phyloP scores from a whole-genome alignment of 1,140 invertebrate species.

The Listronotus bonariensis region DNA sequence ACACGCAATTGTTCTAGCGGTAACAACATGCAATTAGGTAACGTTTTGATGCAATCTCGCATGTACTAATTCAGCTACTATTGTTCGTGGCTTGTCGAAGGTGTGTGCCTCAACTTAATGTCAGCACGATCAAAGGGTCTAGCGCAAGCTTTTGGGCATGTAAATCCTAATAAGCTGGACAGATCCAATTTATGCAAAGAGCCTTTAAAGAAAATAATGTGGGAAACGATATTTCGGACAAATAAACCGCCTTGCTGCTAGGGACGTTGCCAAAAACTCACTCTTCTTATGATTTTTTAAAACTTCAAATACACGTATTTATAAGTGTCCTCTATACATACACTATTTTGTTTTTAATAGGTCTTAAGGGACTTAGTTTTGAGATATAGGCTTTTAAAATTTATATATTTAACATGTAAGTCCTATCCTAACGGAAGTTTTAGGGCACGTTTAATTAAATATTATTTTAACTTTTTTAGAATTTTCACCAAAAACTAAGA shows the following conservation, averaged over 20 bases:
- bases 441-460: too few species aligned
- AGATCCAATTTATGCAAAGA: slow-evolving; percentile 23
- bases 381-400: too few species aligned
- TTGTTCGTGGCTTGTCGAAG: slow-evolving; percentile 13
- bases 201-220: slow-evolving; percentile 16
- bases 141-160: slow-evolving; percentile 17
- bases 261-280: too few species aligned
- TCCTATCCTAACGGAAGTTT: too few species aligned
- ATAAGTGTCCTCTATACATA: too few species aligned
- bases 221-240: slow-evolving; percentile 2
- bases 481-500: too few species aligned
- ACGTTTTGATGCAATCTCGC: slow-evolving; percentile 23
- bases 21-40: slow-evolving; percentile 28
- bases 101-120: slow-evolving; percentile 13
- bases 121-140: slow-evolving; percentile 21
- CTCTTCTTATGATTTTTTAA: too few species aligned
- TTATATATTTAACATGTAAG: too few species aligned
- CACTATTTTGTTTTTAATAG: too few species aligned
- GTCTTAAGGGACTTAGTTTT: too few species aligned
- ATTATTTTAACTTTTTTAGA: too few species aligned
- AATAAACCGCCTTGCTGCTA: slow-evolving; percentile 14
- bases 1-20: slow-evolving; percentile 17
- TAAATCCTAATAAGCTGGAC: slow-evolving; percentile 29
- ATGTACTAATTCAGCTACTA: slow-evolving; percentile 24
- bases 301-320: not conserved